These are phyloP conservation scores for Tillus elongatus DNA, from an alignment of 2,888 invertebrate species.

Conservation along the genomic window DNA sequence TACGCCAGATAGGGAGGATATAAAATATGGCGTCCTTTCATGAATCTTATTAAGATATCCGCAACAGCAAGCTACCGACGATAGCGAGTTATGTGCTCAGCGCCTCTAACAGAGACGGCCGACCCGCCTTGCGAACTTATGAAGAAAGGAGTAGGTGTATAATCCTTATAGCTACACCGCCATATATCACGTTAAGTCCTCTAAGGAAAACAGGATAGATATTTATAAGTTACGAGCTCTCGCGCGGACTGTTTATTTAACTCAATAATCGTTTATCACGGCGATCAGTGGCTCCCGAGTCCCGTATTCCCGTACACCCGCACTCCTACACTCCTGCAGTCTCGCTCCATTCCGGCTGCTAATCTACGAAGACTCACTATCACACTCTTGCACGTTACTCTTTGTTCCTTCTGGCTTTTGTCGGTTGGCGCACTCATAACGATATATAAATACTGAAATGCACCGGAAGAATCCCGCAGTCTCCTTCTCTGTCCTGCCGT, in stretches of 20 bases:
- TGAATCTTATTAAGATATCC: slow-evolving; percentile 77
- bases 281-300: no score
- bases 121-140: slow-evolving; percentile 41
- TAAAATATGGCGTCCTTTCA: slow-evolving; percentile 77
- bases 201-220: slow-evolving; percentile 46
- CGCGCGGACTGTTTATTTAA: slow-evolving; percentile 42
- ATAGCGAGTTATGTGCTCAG: slow-evolving; percentile 40
- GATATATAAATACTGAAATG: no score
- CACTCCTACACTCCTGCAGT: no score
- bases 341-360: no score
- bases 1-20: slow-evolving; percentile 50
- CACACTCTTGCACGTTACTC: no score
- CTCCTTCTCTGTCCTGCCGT: no score
- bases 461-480: no score
- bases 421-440: no score
- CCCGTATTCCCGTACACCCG: no score
- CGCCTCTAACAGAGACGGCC: slow-evolving; percentile 29
- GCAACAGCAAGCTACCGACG: slow-evolving; percentile 45
- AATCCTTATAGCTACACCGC: slow-evolving; percentile 46
- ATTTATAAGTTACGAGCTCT: slow-evolving; percentile 43
- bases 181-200: slow-evolving; percentile 45
- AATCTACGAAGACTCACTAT: no score
- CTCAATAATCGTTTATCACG: slow-evolving; percentile 44
- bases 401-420: no score
- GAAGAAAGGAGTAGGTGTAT: slow-evolving; percentile 48